Evolutionary conservation across 2,797 vertebrate species (phyloP).

Genomic region (Orientallactaga sibirica): DNA sequence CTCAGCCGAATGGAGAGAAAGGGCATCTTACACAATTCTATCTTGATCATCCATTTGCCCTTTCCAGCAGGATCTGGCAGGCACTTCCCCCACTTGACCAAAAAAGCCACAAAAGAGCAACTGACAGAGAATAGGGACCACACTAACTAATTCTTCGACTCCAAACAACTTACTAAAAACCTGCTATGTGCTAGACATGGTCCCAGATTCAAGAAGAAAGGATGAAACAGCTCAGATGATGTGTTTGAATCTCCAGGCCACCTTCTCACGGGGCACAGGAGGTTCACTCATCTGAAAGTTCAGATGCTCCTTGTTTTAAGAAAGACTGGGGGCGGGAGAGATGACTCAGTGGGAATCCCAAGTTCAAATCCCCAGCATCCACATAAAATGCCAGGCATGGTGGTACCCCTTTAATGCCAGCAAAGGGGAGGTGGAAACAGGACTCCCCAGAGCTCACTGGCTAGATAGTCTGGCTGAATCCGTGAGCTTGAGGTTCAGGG

Average conservation of each 20-base stretch:
- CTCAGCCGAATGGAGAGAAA: slow-evolving; percentile 23
- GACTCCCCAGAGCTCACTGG: too few species aligned
- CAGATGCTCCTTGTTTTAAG: neutral
- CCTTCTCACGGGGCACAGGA: neutral
- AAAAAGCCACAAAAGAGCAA: neutral
- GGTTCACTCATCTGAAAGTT: neutral
- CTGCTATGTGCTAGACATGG: neutral
- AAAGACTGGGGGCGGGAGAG: too few species aligned
- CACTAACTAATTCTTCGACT: neutral
- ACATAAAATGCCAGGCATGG: neutral
- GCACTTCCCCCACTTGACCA: neutral
- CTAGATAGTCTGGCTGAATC: too few species aligned
- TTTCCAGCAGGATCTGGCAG: neutral
- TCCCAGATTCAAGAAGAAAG: neutral
- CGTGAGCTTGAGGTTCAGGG: too few species aligned
- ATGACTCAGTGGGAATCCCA: neutral
- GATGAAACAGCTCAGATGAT: neutral
- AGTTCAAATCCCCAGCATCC: neutral
- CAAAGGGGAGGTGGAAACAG: too few species aligned
- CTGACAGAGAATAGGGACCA: neutral
- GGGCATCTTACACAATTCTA: neutral
- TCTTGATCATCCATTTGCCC: neutral
- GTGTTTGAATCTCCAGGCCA: neutral
- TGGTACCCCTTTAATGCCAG: too few species aligned
- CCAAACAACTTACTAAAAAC: neutral